Percentiles rank a stretch among this genome's conserved stretches.
Evolutionary conservation across 2,113 vertebrate species (phyloP).

Genomic region (Chaetodon trifascialis): DNA sequence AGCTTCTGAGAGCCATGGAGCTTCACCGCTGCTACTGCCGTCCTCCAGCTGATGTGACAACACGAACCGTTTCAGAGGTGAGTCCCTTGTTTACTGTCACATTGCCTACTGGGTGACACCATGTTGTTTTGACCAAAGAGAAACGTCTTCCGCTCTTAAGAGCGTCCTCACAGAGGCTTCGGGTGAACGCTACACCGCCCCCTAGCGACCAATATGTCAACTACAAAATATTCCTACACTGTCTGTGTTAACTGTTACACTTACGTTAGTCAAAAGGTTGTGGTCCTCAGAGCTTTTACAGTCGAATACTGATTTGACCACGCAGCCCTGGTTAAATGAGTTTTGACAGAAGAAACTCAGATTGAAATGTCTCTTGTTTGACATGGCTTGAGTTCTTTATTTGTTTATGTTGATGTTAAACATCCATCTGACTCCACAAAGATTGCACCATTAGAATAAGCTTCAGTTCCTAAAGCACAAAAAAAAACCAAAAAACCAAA

Average conservation of each 20-base stretch:
- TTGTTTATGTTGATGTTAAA: not conserved
- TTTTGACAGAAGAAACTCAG: not conserved
- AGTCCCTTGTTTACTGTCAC: slow-evolving; percentile 64
- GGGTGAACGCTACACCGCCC: slow-evolving; percentile 35
- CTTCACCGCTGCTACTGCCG: not conserved
- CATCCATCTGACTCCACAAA: not conserved
- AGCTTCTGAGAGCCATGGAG: slow-evolving; percentile 74
- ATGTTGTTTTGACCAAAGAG: slow-evolving; percentile 75
- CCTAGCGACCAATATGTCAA: slow-evolving; percentile 51
- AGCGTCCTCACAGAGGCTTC: not conserved
- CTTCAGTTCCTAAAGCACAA: not conserved
- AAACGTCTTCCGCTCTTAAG: slow-evolving; percentile 45
- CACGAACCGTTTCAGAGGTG: not conserved
- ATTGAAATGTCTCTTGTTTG: not conserved
- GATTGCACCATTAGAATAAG: not conserved
- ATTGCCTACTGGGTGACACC: slow-evolving; percentile 67
- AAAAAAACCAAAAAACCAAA: too few relatives aligned
- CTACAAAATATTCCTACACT: not conserved
- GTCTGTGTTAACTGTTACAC: not conserved
- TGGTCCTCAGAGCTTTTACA: not conserved
- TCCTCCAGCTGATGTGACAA: fast-evolving
- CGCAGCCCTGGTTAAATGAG: not conserved
- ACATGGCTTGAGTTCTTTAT: not conserved
- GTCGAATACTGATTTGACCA: not conserved
- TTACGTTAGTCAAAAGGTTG: not conserved